Evolutionary conservation across 2,888 invertebrate genomes (phyloP).

Genomic region (Drosophila greeni): DNA sequence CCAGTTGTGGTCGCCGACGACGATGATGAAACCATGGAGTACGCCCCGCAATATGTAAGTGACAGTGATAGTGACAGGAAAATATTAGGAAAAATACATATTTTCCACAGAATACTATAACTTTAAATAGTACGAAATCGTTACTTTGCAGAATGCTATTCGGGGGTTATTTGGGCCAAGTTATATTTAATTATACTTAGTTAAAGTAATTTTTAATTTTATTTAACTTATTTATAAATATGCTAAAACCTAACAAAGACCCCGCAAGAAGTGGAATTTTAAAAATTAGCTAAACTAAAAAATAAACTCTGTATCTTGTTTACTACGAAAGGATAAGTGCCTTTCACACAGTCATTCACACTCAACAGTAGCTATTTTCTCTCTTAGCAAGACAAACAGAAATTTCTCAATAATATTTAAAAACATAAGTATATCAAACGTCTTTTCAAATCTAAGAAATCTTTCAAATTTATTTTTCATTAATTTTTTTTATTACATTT

Average conservation of each 20-base stretch:
- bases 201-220: too few relatives aligned
- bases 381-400: background rate
- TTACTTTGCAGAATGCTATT: too few relatives aligned
- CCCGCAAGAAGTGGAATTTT: too few relatives aligned
- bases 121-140: background rate
- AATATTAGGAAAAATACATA: background rate
- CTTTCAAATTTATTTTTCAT: background rate
- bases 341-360: too few relatives aligned
- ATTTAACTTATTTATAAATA: too few relatives aligned
- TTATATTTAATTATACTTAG: too few relatives aligned
- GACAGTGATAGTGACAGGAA: background rate
- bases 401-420: background rate
- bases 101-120: background rate
- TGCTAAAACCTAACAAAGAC: too few relatives aligned
- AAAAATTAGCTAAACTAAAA: too few relatives aligned
- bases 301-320: too few relatives aligned
- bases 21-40: slow-evolving; percentile 74
- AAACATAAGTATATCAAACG: background rate
- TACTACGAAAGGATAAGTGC: too few relatives aligned
- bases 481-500: background rate
- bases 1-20: slow-evolving; percentile 59
- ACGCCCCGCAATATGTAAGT: slow-evolving; percentile 78
- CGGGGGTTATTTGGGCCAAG: background rate
- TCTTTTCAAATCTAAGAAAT: background rate
- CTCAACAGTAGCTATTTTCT: too few relatives aligned